These are phyloP conservation scores for Aplocera efformata DNA, from an alignment of 2,888 invertebrate species.

Conservation along the genomic window DNA sequence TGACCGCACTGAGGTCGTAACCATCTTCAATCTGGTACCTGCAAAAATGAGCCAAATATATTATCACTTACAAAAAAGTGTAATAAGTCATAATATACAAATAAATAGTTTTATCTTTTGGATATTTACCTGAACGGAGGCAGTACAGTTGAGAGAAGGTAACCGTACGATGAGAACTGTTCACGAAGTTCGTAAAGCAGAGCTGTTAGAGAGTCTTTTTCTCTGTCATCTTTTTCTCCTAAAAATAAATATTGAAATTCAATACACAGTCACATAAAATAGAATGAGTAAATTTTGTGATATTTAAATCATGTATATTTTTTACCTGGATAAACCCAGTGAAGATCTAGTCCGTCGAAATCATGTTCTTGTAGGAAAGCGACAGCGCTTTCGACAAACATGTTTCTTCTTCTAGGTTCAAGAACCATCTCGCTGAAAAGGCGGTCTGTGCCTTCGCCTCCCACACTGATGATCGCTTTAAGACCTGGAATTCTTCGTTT, in stretches of 20 bases:
- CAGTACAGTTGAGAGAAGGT: conserved; percentile 79
- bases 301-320: background rate
- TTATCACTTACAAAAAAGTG: too few relatives aligned
- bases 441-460: conserved; percentile 84
- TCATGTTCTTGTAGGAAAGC: conserved; percentile 83
- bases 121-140: conserved; percentile 76
- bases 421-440: conserved; percentile 82
- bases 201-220: conserved; percentile 78
- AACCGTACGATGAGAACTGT: conserved; percentile 79
- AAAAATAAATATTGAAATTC: conserved; percentile 17
- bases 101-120: too few relatives aligned
- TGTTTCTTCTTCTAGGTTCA: conserved; percentile 71
- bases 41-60: too few relatives aligned
- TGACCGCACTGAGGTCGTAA: conserved; percentile 81
- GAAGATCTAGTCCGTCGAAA: conserved; percentile 91
- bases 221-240: conserved; percentile 72
- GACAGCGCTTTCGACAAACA: conserved; percentile 83
- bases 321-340: conserved; percentile 87
- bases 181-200: conserved; percentile 82
- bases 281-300: background rate
- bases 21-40: conserved; percentile 83
- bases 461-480: conserved; percentile 86
- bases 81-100: too few relatives aligned
- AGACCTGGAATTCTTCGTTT: conserved; percentile 84
- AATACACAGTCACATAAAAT: background rate